A percentile compares a stretch with the other conserved stretches of the same genome.
phyloP scores from a whole-genome alignment of 2,888 invertebrate species.

The Drosophila emarginata region DNA sequence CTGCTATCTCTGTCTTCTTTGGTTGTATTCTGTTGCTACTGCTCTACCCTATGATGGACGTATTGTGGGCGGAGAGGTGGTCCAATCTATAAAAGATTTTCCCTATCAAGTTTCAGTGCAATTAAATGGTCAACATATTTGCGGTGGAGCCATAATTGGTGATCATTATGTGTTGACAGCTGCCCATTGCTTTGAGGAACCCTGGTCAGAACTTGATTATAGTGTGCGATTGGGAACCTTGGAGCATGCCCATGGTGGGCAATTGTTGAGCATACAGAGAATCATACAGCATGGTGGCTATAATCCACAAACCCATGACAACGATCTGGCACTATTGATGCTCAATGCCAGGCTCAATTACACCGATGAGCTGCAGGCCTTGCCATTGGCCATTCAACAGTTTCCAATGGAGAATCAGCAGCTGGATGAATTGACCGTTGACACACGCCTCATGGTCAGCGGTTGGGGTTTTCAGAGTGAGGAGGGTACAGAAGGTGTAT shows the following conservation, averaged over 20 bases:
- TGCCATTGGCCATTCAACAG: conserved; percentile 46
- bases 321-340: conserved; percentile 73
- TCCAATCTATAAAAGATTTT: conserved; percentile 55
- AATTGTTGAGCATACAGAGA: conserved; percentile 58
- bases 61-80: conserved; percentile 66
- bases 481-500: conserved; percentile 49
- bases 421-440: conserved; percentile 38
- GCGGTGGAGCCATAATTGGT: conserved; percentile 73
- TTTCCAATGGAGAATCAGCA: no score
- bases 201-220: conserved; percentile 53
- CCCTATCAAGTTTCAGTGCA: conserved; percentile 71
- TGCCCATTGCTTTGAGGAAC: conserved; percentile 70
- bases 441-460: conserved; percentile 63
- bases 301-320: conserved; percentile 61
- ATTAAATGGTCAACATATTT: conserved; percentile 55
- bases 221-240: conserved; percentile 68
- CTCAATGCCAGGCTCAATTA: conserved; percentile 64
- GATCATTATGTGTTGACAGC: conserved; percentile 67
- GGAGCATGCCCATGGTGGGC: conserved; percentile 66
- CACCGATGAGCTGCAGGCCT: conserved; percentile 55
- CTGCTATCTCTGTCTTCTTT: not conserved
- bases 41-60: conserved; percentile 52
- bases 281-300: conserved; percentile 69
- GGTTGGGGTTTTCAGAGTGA: conserved; percentile 76
- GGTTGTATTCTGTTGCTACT: not conserved